Base-by-base conservation (phyloP, 30 jellyfish, hydroid and myxozoan genomes). In the Nemopilema nomurai region DNA sequence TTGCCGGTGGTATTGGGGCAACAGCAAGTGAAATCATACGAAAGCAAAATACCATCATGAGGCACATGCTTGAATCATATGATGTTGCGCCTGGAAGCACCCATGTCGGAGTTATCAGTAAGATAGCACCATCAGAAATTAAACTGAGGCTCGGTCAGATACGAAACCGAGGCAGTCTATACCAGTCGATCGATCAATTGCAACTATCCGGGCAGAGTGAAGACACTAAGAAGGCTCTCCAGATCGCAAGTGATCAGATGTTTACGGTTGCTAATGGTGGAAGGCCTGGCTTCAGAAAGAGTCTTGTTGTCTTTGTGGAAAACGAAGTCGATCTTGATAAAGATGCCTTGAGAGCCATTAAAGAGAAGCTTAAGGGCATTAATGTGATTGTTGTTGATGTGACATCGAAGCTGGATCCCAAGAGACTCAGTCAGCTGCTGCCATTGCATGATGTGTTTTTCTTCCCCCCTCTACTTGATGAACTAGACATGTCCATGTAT, bases 381-480 rank as follows among this genome's bases (percentile, higher is more conserved):
- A 71, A 68, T 29, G 67, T 75, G 66, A 80, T 91, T 49, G 84
- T 81, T 18, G 81, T 91, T 69, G 96, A 82, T 52, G 77, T 85
- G 18, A 82, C 96, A 1, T 67, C 88, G 16, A 71, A 80, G 19
- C 63, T 32, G 1, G 93, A 76, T 69, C 62, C 71, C 6, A 21
- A 31, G 26, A 33, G 4, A 21, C 23, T 49, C 26, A 13, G 41
- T 25, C 84, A 62, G 19, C 30, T 64, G 0, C 51, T 78, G 20
- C 89, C 88, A 21, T 64, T 49, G 29, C 62, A 77, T 32, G 87
- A 90, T 64, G 91, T 84, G 62, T 83, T 76, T 81, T 90, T 84
- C 87, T 90, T 90, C 91, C 97, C 97, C 26, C 94, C 91, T 24
- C 70, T 30, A 9, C 66, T 90, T 22, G 90, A 84, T 77, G 88